Percentiles rank a stretch among this genome's conserved stretches.
phyloP scores from a whole-genome alignment of 1,140 invertebrate species.

The Ostrea denselamellosa region DNA sequence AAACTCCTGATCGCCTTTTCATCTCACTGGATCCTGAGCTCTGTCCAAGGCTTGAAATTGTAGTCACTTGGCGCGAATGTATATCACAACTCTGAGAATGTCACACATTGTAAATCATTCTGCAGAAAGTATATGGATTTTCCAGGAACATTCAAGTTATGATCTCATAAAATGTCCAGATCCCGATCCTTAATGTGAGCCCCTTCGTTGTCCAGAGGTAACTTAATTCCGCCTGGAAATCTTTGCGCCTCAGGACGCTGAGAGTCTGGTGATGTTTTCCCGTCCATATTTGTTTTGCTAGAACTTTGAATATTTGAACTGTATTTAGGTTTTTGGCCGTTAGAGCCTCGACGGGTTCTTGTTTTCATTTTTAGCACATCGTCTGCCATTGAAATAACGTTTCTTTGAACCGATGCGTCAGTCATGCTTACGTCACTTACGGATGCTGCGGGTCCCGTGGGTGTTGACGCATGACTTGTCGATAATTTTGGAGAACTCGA shows the following conservation, averaged over 20 bases:
- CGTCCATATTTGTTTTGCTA: slow-evolving; percentile 22
- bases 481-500: slow-evolving; percentile 31
- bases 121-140: neutral
- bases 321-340: slow-evolving; percentile 34
- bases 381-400: slow-evolving; percentile 59
- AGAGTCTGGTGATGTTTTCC: neutral
- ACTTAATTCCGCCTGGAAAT: slow-evolving; percentile 45
- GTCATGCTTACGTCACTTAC: slow-evolving; percentile 38
- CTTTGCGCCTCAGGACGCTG: neutral
- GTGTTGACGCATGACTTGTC: neutral
- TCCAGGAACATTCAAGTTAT: neutral
- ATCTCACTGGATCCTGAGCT: slow-evolving; percentile 17
- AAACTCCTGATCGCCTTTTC: neutral
- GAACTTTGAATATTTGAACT: slow-evolving; percentile 51
- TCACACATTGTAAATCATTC: neutral
- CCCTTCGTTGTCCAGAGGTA: slow-evolving; percentile 61
- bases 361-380: slow-evolving; percentile 64
- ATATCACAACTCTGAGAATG: neutral
- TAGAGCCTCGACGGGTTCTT: slow-evolving; percentile 39
- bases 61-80: slow-evolving; percentile 22
- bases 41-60: neutral
- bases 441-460: neutral
- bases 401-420: neutral
- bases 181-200: slow-evolving; percentile 71
- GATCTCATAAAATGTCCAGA: slow-evolving; percentile 72